Conservation (phyloP, 2,888 invertebrate species). For the Coenonympha arcania region DNA sequence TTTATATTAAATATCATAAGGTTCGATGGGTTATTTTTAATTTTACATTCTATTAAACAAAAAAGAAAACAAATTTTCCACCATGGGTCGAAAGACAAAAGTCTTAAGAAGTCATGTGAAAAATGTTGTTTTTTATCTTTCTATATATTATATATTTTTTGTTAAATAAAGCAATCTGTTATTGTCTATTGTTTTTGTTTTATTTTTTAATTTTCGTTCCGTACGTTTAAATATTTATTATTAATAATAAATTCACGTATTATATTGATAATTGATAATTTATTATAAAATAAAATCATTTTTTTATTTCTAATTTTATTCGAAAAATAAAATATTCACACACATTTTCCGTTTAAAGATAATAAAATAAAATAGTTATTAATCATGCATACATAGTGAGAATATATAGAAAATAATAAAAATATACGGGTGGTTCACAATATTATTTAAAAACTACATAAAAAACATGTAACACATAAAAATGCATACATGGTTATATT, state of each 20-base stretch:
- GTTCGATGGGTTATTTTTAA: slow-evolving; percentile 73
- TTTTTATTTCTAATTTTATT: too few relatives aligned
- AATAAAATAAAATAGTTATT: slow-evolving; percentile 38
- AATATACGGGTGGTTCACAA: slow-evolving; percentile 66
- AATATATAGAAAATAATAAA: slow-evolving; percentile 49
- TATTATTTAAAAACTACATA: slow-evolving; percentile 39
- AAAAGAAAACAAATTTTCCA: slow-evolving; percentile 60
- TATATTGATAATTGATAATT: slow-evolving; percentile 32
- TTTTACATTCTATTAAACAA: slow-evolving; percentile 67
- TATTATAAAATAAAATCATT: too few relatives aligned
- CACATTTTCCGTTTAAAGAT: slow-evolving; percentile 24
- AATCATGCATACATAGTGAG: slow-evolving; percentile 60
- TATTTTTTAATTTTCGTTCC: slow-evolving; percentile 47
- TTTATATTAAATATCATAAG: slow-evolving; percentile 72
- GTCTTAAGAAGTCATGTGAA: slow-evolving; percentile 57
- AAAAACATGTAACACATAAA: too few relatives aligned
- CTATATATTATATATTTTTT: slow-evolving; percentile 74
- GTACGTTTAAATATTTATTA: slow-evolving; percentile 32
- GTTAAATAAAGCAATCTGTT: slow-evolving; percentile 75
- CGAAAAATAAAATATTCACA: slow-evolving; percentile 14
- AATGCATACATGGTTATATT: slow-evolving; percentile 33
- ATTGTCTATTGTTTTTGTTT: slow-evolving; percentile 69
- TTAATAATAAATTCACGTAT: slow-evolving; percentile 24
- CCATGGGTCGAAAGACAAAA: slow-evolving; percentile 40
- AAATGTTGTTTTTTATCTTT: slow-evolving; percentile 63